Percentiles rank a stretch among this genome's conserved stretches.
These are phyloP conservation scores for Caenorhabditis sinica DNA, from an alignment of 2,888 invertebrate genomes.

Conservation along the genomic window DNA sequence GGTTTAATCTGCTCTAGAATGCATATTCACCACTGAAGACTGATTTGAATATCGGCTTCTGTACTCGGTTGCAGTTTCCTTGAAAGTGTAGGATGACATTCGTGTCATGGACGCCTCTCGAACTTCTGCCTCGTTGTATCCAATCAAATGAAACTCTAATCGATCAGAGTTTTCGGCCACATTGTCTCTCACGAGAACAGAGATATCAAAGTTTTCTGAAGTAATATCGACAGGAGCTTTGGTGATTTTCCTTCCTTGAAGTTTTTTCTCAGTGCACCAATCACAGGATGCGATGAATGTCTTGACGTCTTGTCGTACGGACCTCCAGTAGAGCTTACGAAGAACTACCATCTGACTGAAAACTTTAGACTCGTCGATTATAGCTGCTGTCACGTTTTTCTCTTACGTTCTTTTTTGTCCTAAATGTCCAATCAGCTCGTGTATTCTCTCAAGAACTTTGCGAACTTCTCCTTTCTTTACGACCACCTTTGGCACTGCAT, in stretches of 20 bases:
- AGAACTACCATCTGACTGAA: conserved; percentile 74
- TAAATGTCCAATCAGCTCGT: conserved; percentile 75
- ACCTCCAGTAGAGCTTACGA: conserved; percentile 75
- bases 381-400: background rate
- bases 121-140: conserved; percentile 74
- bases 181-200: conserved; percentile 47
- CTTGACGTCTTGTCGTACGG: conserved; percentile 74
- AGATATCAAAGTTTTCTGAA: conserved; percentile 72
- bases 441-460: conserved; percentile 72
- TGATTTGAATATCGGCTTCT: conserved; percentile 48
- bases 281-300: conserved; percentile 71
- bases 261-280: conserved; percentile 73
- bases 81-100: conserved; percentile 77
- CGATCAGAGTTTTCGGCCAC: conserved; percentile 40
- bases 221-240: conserved; percentile 77
- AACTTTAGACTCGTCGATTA: conserved; percentile 10
- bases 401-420: conserved; percentile 77
- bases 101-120: conserved; percentile 64
- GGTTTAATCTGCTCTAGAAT: background rate
- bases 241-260: conserved; percentile 73
- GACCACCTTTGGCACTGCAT: conserved; percentile 69
- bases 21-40: background rate
- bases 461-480: conserved; percentile 76
- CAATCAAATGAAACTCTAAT: conserved; percentile 57
- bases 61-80: conserved; percentile 66